These are phyloP conservation scores for Acleris laterana DNA, from an alignment of 2,888 invertebrate species.

Conservation along the genomic window DNA sequence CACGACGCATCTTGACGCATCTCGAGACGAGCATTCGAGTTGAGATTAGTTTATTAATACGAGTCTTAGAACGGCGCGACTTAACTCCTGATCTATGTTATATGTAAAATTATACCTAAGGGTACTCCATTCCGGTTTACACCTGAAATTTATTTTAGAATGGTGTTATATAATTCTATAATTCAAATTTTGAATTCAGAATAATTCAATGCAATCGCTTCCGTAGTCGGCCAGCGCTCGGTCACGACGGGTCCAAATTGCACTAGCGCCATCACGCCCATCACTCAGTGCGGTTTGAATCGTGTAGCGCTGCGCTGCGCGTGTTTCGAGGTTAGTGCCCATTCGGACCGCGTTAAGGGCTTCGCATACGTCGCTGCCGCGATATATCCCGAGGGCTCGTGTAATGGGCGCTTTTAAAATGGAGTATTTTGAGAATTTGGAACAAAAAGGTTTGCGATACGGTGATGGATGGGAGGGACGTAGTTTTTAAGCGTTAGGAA, in stretches of 20 bases:
- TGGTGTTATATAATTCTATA: constrained; percentile 2
- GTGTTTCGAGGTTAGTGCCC: constrained; percentile 33
- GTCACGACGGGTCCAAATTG: constrained; percentile 38
- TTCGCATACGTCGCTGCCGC: constrained; percentile 4
- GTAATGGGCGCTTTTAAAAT: constrained; percentile 28
- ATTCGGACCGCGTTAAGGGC: constrained; percentile 35
- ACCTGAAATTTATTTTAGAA: neutral
- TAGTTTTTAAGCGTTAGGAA: constrained; percentile 15
- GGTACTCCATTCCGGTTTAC: too few relatives aligned
- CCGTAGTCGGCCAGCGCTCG: constrained; percentile 24
- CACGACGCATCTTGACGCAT: too few relatives aligned
- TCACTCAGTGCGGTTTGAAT: constrained; percentile 36
- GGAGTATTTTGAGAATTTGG: constrained; percentile 32
- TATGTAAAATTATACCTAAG: too few relatives aligned
- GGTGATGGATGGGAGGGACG: constrained; percentile 27
- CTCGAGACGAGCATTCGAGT: too few relatives aligned
- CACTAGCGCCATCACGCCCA: constrained; percentile 28
- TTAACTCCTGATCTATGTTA: too few relatives aligned
- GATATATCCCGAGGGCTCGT: constrained; percentile 25
- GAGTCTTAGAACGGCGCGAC: too few relatives aligned
- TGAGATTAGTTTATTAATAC: too few relatives aligned
- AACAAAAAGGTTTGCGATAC: constrained; percentile 25
- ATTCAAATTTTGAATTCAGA: constrained; percentile 11
- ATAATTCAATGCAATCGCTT: constrained; percentile 19
- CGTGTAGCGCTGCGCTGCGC: constrained; percentile 27